Percentiles rank a stretch among this genome's conserved stretches.
These are phyloP conservation scores for Heliconius hermathena DNA, from an alignment of 1,140 invertebrate species.

Conservation along the genomic window DNA sequence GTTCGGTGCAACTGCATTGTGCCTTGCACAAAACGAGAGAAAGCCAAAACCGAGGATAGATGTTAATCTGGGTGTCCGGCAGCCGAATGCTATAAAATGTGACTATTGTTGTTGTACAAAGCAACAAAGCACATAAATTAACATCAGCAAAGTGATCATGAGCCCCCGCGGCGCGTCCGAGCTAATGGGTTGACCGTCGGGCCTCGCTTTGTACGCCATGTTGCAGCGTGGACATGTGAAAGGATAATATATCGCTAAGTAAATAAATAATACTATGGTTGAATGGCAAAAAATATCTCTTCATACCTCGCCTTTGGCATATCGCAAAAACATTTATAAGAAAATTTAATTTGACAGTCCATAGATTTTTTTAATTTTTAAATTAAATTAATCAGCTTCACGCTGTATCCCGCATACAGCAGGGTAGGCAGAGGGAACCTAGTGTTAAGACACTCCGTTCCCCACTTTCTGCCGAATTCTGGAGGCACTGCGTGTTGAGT, in stretches of 20 bases:
- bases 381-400: too few relatives aligned
- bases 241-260: slow-evolving; percentile 46
- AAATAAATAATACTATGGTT: slow-evolving; percentile 40
- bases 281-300: neutral
- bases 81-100: slow-evolving; percentile 75
- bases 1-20: slow-evolving; percentile 60
- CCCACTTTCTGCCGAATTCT: too few relatives aligned
- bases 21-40: slow-evolving; percentile 79
- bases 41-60: slow-evolving; percentile 72
- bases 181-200: slow-evolving; percentile 75
- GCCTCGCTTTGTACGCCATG: slow-evolving; percentile 44
- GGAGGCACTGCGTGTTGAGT: too few relatives aligned
- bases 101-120: slow-evolving; percentile 70
- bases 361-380: neutral
- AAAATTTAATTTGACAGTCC: neutral
- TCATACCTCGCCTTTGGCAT: neutral
- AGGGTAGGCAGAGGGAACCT: too few relatives aligned
- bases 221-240: slow-evolving; percentile 42
- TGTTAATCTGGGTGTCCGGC: slow-evolving; percentile 80
- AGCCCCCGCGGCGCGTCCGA: slow-evolving; percentile 60
- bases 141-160: slow-evolving; percentile 80
- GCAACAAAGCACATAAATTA: slow-evolving; percentile 81
- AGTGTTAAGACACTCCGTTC: too few relatives aligned
- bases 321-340: neutral
- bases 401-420: too few relatives aligned